Conservation (phyloP, 1,140 invertebrate species). For the Drosophila kepulauana region DNA sequence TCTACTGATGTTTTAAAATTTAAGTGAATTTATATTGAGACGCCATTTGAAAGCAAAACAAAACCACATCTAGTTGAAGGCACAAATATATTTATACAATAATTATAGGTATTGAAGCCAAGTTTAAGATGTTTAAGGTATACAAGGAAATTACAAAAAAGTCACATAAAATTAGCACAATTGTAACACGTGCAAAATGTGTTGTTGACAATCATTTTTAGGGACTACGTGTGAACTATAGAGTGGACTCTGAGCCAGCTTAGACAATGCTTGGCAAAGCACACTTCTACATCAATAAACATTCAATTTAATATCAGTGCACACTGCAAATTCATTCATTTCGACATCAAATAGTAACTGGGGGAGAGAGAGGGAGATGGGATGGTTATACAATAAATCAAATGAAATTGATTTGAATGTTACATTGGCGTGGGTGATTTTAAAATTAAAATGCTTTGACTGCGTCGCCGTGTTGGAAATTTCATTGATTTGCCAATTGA, state of each 20-base stretch:
- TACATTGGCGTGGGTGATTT: conserved; percentile 3
- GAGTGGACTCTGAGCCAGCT: background rate
- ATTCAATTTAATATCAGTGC: conserved; percentile 25
- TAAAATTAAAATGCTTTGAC: conserved; percentile 9
- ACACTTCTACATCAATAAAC: conserved; percentile 19
- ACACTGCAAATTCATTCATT: conserved; percentile 11
- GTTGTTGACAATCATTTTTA: background rate
- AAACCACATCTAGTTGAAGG: too few species aligned
- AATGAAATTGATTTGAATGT: conserved; percentile 29
- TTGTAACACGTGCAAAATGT: conserved; percentile 24
- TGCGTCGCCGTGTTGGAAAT: conserved; percentile 1
- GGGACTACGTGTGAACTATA: conserved; percentile 1
- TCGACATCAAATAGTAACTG: background rate
- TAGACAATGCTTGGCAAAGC: background rate
- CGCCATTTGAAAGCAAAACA: too few species aligned
- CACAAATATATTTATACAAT: too few species aligned
- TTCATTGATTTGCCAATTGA: conserved; percentile 41
- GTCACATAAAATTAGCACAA: conserved; percentile 31
- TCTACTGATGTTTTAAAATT: too few species aligned
- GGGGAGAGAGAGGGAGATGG: background rate
- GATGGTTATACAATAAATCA: background rate
- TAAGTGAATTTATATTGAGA: too few species aligned
- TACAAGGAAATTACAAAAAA: conserved; percentile 14
- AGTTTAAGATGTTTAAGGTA: background rate
- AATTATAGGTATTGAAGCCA: too few species aligned